Percentiles rank a stretch among this genome's conserved stretches.
These are phyloP conservation scores for Picathartes gymnocephalus DNA, from an alignment of 2,113 vertebrate species.

Conservation along the genomic window DNA sequence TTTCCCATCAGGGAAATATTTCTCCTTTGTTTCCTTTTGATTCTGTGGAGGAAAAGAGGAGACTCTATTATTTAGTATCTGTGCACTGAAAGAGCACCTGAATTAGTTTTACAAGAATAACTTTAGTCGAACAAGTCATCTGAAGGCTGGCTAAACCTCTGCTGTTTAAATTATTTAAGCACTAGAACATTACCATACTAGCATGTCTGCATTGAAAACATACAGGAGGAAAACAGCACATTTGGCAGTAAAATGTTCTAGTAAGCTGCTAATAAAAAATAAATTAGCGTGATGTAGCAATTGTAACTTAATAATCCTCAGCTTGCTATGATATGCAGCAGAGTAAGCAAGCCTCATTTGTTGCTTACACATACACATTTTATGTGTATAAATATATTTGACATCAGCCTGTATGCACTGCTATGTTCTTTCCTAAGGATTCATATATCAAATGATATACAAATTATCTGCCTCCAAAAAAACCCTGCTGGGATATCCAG, in stretches of 20 bases:
- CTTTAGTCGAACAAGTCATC: background rate
- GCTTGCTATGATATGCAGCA: background rate
- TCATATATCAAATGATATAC: slow-evolving; percentile 9
- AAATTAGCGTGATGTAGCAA: background rate
- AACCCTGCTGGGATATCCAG: slow-evolving; percentile 25
- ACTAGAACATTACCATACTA: background rate
- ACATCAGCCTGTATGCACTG: slow-evolving; percentile 20
- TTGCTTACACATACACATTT: background rate
- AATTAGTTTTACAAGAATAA: background rate
- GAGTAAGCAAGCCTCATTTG: background rate
- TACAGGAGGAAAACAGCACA: background rate
- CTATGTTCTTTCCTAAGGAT: slow-evolving; percentile 38
- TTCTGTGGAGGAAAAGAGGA: background rate
- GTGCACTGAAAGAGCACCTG: background rate
- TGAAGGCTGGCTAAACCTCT: background rate
- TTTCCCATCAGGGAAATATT: background rate
- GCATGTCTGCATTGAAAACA: background rate
- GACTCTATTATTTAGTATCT: background rate
- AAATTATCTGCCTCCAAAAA: slow-evolving; percentile 15
- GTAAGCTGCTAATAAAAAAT: slow-evolving; percentile 13
- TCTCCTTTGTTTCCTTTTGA: background rate
- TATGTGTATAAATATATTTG: background rate
- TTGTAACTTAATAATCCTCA: slow-evolving; percentile 15
- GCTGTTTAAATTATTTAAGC: background rate
- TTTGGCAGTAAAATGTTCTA: background rate